Conservation (phyloP, 2,113 vertebrate genomes). For the Corvus hawaiiensis region DNA sequence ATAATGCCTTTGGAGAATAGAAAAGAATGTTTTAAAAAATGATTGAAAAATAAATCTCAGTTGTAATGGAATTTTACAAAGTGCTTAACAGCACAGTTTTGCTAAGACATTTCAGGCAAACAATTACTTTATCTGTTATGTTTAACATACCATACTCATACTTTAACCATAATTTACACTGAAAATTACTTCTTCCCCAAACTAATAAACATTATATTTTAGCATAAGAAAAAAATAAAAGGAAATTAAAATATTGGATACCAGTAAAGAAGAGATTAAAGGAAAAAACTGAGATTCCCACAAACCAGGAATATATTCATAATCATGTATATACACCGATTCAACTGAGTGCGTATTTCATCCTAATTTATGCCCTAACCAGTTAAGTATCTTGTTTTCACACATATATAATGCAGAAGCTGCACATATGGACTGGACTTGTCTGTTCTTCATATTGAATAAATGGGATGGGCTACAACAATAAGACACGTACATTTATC, state of each 20-base stretch:
- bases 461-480: neutral
- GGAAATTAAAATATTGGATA: conserved; percentile 4
- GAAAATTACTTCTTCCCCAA: neutral
- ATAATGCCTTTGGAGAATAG: neutral
- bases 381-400: neutral
- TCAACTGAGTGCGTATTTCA: neutral
- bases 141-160: conserved; percentile 28
- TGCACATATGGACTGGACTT: neutral
- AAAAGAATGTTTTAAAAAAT: neutral
- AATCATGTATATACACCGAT: fast-evolving
- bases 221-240: neutral
- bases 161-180: conserved; percentile 21
- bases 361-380: neutral
- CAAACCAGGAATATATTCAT: neutral
- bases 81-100: conserved; percentile 25
- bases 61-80: conserved; percentile 33
- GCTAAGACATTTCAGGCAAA: neutral
- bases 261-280: neutral
- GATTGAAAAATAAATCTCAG: conserved; percentile 26
- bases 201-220: conserved; percentile 25
- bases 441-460: neutral
- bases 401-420: neutral
- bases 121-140: neutral
- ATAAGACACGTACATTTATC: neutral
- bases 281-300: neutral